Percentiles rank a stretch among this genome's conserved stretches.
These are phyloP conservation scores for Cryptoblepharus egeriae DNA, from an alignment of 2,797 vertebrate genomes.

Conservation along the genomic window DNA sequence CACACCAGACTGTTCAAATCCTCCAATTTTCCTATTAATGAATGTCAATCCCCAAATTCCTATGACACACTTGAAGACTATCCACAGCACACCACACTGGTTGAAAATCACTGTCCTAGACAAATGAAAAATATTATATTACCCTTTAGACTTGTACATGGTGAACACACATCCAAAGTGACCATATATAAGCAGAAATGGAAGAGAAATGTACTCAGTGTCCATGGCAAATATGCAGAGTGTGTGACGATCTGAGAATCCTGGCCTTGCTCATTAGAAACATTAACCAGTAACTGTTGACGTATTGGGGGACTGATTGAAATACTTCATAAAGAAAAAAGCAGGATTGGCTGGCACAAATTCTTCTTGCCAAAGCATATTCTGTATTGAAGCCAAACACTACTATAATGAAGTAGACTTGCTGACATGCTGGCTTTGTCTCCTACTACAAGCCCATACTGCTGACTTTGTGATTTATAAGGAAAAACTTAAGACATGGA, in stretches of 20 bases:
- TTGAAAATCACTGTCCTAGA: no score
- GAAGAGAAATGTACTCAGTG: neutral
- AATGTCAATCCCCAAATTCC: no score
- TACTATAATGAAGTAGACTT: slow-evolving; percentile 30
- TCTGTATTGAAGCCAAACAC: neutral
- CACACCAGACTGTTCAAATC: no score
- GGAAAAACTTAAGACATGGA: slow-evolving; percentile 3
- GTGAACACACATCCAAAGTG: neutral
- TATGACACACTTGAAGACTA: no score
- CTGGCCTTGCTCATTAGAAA: neutral
- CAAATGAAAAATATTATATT: neutral
- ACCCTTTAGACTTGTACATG: neutral
- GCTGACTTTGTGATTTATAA: slow-evolving; percentile 31
- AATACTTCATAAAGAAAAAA: slow-evolving; percentile 40
- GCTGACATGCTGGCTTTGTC: slow-evolving; percentile 16
- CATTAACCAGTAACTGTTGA: neutral
- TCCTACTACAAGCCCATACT: slow-evolving; percentile 23
- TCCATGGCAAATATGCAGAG: neutral
- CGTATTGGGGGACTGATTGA: neutral
- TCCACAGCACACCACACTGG: no score
- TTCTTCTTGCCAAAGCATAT: neutral
- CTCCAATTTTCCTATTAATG: no score
- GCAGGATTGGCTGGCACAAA: slow-evolving; percentile 6
- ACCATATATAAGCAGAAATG: neutral
- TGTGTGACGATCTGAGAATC: neutral